phyloP scores from a whole-genome alignment of 2,113 vertebrate species.

The Albula goreensis region DNA sequence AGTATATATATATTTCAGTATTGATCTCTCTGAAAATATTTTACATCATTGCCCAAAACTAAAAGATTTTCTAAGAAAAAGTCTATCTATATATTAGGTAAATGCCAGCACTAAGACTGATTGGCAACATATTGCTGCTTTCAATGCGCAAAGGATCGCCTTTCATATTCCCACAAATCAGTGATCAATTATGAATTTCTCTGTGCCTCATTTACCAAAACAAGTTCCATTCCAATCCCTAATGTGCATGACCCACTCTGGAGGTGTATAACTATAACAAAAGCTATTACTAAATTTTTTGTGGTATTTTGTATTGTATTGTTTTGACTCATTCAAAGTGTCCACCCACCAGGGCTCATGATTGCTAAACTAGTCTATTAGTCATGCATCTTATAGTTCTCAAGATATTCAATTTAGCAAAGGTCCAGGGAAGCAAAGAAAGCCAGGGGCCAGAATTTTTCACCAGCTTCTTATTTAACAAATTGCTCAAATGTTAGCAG shows the following conservation, averaged over 20 bases:
- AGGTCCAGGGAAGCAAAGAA: constrained; percentile 4
- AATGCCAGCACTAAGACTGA: constrained; percentile 46
- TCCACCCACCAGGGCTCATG: neutral
- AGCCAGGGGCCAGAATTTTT: constrained; percentile 42
- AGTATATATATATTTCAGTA: constrained; percentile 25
- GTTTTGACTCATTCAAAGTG: neutral
- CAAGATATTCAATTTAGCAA: constrained; percentile 14
- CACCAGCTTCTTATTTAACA: constrained; percentile 59
- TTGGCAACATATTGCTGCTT: constrained; percentile 47
- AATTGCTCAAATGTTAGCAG: constrained; percentile 54
- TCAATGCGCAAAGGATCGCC: constrained; percentile 47
- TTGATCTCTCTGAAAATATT: constrained; percentile 39
- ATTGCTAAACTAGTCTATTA: neutral
- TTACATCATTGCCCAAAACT: constrained; percentile 25
- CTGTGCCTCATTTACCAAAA: constrained; percentile 12
- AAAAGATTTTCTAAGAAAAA: too few species aligned
- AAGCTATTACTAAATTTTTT: neutral
- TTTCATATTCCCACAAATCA: constrained; percentile 55
- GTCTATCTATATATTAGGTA: constrained; percentile 28
- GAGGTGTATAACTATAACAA: neutral
- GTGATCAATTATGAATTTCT: constrained; percentile 60
- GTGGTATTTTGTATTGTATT: neutral
- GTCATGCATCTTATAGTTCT: constrained; percentile 6
- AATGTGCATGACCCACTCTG: neutral
- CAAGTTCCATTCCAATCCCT: neutral